Evolutionary conservation across 2,888 invertebrate species (phyloP).

Genomic region (Heliconius erato): DNA sequence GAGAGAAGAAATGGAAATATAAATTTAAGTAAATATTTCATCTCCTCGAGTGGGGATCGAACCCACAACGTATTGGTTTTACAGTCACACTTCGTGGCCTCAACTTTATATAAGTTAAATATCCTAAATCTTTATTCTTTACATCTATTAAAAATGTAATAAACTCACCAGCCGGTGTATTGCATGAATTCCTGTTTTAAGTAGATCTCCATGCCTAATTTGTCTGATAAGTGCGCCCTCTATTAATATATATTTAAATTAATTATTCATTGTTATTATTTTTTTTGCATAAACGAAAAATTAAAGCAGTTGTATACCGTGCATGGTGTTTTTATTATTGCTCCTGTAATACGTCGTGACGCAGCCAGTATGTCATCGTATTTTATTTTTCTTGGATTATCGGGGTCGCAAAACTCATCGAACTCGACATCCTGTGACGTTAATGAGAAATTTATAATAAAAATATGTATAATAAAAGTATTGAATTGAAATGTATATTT

Average conservation of each 20-base stretch:
- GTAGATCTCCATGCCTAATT: constrained; percentile 93
- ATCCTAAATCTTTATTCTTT: neutral
- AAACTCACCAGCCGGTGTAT: constrained; percentile 92
- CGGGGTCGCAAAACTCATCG: constrained; percentile 76
- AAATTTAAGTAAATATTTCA: too few species aligned
- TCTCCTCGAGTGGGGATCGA: too few species aligned
- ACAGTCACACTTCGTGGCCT: too few species aligned
- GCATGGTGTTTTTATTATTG: constrained; percentile 88
- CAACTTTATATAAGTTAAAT: neutral
- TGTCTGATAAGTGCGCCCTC: constrained; percentile 91
- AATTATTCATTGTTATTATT: neutral
- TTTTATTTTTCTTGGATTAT: constrained; percentile 79
- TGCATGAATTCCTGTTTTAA: constrained; percentile 97
- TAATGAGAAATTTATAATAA: neutral
- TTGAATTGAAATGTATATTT: too few species aligned
- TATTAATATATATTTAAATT: constrained; percentile 69
- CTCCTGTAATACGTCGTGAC: constrained; percentile 87
- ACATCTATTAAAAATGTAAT: neutral
- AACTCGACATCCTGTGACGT: constrained; percentile 66
- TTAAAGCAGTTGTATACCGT: constrained; percentile 58
- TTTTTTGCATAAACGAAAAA: too few species aligned
- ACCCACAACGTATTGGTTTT: too few species aligned
- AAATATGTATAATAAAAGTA: too few species aligned
- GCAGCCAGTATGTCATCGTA: constrained; percentile 89
- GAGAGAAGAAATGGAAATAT: too few species aligned